Conservation (phyloP, 2,113 vertebrate species). For the Chroicocephalus ridibundus region DNA sequence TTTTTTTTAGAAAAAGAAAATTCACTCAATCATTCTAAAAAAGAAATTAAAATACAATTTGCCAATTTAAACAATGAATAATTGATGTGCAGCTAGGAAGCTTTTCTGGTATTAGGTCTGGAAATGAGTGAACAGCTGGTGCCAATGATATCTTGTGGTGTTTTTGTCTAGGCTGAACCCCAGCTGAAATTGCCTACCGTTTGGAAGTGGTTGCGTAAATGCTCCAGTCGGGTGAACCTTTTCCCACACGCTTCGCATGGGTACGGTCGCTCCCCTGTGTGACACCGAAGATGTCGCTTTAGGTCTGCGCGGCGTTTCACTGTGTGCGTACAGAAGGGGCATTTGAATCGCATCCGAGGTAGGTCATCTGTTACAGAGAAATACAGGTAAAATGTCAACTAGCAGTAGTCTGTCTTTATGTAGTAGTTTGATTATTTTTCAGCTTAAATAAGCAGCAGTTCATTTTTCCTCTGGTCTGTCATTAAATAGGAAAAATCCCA, state of each 20-base stretch:
- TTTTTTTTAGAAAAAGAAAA: not conserved
- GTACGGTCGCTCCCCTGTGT: conserved; percentile 94
- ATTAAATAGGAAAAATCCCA: not conserved
- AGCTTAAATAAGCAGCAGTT: not conserved
- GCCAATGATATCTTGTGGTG: not conserved
- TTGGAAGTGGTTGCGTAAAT: conserved; percentile 93
- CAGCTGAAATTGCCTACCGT: conserved; percentile 76
- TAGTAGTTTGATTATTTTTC: not conserved
- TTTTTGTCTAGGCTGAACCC: not conserved
- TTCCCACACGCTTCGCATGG: conserved; percentile 94
- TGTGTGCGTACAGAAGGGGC: conserved; percentile 92
- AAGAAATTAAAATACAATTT: fast-evolving
- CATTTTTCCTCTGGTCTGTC: not conserved
- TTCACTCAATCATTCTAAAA: not conserved
- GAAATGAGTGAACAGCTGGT: not conserved
- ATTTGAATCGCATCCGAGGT: conserved; percentile 89
- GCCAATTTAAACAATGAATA: not conserved
- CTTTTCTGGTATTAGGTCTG: not conserved
- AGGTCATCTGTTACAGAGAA: conserved; percentile 78
- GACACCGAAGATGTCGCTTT: conserved; percentile 93
- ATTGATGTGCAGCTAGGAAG: not conserved
- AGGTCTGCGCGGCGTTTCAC: conserved; percentile 95
- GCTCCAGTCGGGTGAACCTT: conserved; percentile 93
- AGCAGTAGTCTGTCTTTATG: no score
- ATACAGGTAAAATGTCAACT: not conserved